These are phyloP conservation scores for Nemotelus pantherinus DNA, from an alignment of 2,888 invertebrate genomes.

Conservation along the genomic window DNA sequence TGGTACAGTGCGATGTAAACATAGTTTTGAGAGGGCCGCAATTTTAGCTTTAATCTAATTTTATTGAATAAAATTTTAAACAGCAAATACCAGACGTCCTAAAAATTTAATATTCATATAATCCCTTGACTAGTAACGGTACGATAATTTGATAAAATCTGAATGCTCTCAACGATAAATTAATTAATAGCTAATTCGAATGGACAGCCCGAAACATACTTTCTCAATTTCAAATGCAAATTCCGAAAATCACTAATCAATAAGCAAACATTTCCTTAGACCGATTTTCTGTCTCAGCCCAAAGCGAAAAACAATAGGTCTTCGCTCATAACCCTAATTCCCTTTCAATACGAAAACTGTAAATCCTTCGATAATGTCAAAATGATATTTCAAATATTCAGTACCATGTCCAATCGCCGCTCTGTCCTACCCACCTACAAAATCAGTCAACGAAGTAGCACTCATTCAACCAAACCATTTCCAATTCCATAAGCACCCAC, in stretches of 20 bases:
- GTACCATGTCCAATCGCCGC: slow-evolving; percentile 8
- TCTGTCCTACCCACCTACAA: slow-evolving; percentile 8
- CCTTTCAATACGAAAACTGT: slow-evolving; percentile 3
- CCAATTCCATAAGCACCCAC: slow-evolving; percentile 5
- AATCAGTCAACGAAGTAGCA: slow-evolving; percentile 12
- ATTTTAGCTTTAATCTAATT: no score
- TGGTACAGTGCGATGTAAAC: slow-evolving; percentile 24
- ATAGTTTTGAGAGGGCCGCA: not conserved
- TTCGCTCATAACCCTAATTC: slow-evolving; percentile 3
- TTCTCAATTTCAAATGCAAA: no score
- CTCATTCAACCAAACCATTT: slow-evolving; percentile 20
- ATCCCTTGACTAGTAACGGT: no score
- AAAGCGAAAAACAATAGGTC: not conserved
- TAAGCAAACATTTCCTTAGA: slow-evolving; percentile 7
- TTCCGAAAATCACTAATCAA: not conserved
- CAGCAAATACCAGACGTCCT: no score
- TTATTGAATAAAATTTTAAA: no score
- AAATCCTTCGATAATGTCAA: slow-evolving; percentile 25
- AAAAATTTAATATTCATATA: no score
- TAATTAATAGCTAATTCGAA: no score
- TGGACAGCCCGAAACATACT: no score
- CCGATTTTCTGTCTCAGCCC: not conserved
- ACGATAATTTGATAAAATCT: no score
- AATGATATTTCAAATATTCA: slow-evolving; percentile 33
- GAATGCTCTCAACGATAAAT: no score